Evolutionary conservation across 2,888 invertebrate genomes (phyloP), one percentile per base, ranked within the genome.

Genomic region (Hipparchia semele): DNA sequence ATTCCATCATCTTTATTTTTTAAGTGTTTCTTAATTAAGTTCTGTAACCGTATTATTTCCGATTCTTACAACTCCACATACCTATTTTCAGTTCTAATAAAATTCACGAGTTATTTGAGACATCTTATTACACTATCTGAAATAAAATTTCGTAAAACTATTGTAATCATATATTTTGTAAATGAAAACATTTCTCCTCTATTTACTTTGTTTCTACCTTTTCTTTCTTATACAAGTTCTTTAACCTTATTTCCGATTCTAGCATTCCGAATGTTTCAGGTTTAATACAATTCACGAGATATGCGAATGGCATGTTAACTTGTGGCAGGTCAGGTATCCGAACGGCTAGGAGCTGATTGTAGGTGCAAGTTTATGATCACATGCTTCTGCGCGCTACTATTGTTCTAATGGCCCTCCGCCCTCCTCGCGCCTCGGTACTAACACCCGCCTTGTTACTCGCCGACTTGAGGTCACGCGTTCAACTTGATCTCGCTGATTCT

Each of bases 361-460:
- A 87, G 86, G 88, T 87, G 89, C 85, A 87, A 90, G 80, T 90
- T 90, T 90, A 91, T 89, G 90, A 90, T 89, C 87, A 88, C 87
- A 88, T 87, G 91, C 89, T 90, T 87, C 87, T 89, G 88, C 85
- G 82, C 84, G 86, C 89, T 88, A 88, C 90, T 87, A 91, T 92
- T 92, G 90, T 92, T 91, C 87, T 90, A 88, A 90, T 90, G 83
- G 83, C 86, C 83, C 83, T 84, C 83, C 81, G 84, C 79, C 81
- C 77, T 83, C 82, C 77, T 82, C 84, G 80, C 81, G 79, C 81
- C 82, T 84, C 82, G 81, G 80, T 82, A 83, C 85, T 81, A 82
- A 85, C 85, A 86, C 85, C 82, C 85, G 85, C 84, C 86, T 87
- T 80, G 85, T 87, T 87, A 86, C 84, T 84, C 79, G 80, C 81